phyloP scores from a whole-genome alignment of 1,140 invertebrate species.

The Lepidurus arcticus region DNA sequence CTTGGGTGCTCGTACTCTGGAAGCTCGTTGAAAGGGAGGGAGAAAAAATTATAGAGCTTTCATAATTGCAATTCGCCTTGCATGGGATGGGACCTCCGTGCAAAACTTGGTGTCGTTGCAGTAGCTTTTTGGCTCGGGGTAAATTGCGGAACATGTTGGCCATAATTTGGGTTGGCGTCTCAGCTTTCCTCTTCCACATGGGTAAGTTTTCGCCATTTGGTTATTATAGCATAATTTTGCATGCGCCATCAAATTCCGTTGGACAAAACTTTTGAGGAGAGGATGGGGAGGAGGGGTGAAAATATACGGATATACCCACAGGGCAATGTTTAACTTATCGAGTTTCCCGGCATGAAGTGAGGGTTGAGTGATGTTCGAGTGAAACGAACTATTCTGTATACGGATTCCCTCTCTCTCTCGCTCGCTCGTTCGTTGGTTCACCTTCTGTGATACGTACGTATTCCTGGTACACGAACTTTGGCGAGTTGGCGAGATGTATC shows the following conservation, averaged over 20 bases:
- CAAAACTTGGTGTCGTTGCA: no score
- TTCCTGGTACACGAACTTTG: neutral
- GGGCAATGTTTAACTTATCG: neutral
- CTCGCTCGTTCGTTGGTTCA: no score
- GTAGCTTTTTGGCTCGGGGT: neutral
- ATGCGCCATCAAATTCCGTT: neutral
- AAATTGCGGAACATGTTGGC: neutral
- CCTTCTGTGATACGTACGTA: no score
- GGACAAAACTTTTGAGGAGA: neutral
- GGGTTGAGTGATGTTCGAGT: neutral
- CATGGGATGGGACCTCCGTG: no score
- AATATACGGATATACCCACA: neutral
- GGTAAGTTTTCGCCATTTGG: neutral
- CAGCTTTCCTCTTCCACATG: constrained; percentile 2
- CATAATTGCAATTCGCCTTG: no score
- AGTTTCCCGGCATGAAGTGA: constrained; percentile 1
- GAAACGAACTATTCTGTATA: neutral
- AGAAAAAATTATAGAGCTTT: no score
- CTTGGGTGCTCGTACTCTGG: no score
- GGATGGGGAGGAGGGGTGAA: neutral
- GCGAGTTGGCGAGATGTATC: neutral
- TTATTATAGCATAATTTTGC: neutral
- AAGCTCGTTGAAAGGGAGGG: no score
- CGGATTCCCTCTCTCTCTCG: neutral
- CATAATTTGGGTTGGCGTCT: constrained; percentile 1